Percentiles rank a stretch among this genome's conserved stretches.
Evolutionary conservation across 2,113 vertebrate genomes (phyloP).

Genomic region (Ranitomeya imitator): DNA sequence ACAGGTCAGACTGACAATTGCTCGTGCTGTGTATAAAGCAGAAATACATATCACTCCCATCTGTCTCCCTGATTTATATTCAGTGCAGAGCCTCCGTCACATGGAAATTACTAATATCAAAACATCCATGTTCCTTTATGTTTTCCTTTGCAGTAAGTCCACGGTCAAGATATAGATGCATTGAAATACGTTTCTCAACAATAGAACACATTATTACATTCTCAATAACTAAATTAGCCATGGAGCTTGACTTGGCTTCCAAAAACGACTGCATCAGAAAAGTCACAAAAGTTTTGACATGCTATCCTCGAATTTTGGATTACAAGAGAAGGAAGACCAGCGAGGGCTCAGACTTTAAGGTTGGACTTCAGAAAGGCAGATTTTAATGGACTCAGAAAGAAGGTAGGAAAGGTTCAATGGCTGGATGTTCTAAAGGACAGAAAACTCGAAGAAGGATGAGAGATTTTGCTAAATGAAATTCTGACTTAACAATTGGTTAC

Average conservation of each 20-base stretch:
- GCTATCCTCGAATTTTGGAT: too few species aligned
- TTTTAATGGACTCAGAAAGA: too few species aligned
- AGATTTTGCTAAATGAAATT: too few species aligned
- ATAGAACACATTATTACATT: neutral
- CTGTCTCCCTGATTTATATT: neutral
- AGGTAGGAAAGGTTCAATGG: too few species aligned
- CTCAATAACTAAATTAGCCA: neutral
- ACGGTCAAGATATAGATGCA: neutral
- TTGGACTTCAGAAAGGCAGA: too few species aligned
- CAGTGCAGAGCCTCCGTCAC: neutral
- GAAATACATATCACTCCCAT: neutral
- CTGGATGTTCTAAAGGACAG: too few species aligned
- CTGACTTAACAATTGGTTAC: too few species aligned
- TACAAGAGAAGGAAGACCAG: too few species aligned
- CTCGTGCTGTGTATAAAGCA: neutral
- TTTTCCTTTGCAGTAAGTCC: neutral
- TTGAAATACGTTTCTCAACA: neutral
- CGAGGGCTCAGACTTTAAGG: too few species aligned
- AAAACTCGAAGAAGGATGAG: too few species aligned
- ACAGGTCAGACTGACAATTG: neutral
- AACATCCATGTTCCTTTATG: neutral
- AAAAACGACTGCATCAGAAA: too few species aligned
- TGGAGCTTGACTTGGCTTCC: neutral
- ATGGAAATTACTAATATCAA: neutral
- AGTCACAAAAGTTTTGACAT: too few species aligned